These are phyloP conservation scores for Trinorchestia longiramus DNA, from an alignment of 1,140 invertebrate species.

Conservation along the genomic window DNA sequence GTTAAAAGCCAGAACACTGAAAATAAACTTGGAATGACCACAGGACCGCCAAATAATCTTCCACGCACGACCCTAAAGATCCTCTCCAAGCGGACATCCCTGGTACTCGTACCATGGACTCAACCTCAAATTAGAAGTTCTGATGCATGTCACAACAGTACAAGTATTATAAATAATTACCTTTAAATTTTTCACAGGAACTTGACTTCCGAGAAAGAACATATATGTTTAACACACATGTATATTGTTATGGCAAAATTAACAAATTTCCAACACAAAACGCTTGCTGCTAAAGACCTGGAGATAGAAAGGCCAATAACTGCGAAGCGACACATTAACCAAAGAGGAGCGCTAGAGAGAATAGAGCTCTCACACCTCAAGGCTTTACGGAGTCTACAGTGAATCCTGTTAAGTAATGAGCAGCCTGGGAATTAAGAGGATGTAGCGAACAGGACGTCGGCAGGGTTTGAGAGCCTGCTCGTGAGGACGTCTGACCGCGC, in stretches of 20 bases:
- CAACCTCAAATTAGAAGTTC: background rate
- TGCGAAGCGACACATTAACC: background rate
- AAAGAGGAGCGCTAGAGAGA: background rate
- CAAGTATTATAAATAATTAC: no score
- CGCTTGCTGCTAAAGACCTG: background rate
- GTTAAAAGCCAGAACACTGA: no score
- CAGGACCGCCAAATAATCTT: background rate
- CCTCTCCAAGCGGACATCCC: background rate
- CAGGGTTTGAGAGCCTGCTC: background rate
- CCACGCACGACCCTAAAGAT: background rate
- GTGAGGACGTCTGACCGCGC: background rate
- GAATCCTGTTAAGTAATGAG: slow-evolving; percentile 8
- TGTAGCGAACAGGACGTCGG: background rate
- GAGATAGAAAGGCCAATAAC: background rate
- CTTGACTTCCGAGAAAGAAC: background rate
- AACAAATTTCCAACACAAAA: background rate
- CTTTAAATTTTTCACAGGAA: background rate
- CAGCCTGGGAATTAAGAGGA: background rate
- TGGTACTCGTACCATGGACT: background rate
- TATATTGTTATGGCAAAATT: background rate
- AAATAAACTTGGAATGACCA: no score
- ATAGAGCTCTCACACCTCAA: background rate
- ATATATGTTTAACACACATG: background rate
- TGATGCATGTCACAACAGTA: background rate
- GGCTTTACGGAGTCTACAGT: background rate